Evolutionary conservation across 2,113 vertebrate genomes (phyloP), one percentile per base, ranked within the genome.

Genomic region (Myotis brandtii): DNA sequence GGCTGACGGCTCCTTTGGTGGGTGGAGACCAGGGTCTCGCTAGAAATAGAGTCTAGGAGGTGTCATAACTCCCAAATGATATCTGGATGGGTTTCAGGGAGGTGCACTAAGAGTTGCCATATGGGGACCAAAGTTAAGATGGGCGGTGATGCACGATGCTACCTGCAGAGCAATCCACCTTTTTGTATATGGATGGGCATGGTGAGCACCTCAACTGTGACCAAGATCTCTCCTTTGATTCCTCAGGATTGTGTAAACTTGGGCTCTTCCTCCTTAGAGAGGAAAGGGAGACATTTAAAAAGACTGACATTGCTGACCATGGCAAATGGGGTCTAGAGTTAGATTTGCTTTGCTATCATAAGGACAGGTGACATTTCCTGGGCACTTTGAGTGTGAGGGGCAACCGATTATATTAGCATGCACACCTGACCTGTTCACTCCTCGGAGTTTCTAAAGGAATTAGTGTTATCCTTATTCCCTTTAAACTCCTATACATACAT

Each of bases 361-460:
- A 87, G 50, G 21, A 91, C 69, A 66, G 40, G 1, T 37, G 67
- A 54, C 40, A 52, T 92, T 83, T 86, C 66, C 8, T 80, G 12
- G 32, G 21, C 25, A 66, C 21, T 67, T 66, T 23, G 21, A 87
- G 7, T 16, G 32, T 87, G 62, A 73, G 40, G 30, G 66, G 52
- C 21, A 70, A 66, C 18, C 62, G 56, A 81, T 77, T 43, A 32
- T 23, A 54, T 59, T 48, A 79, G 30, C 16, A 34, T 11, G 17
- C 17, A 79, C 3, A 52, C 30, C 20, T 89, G 69, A 4, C 21
- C 30, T 30, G 16, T 77, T 88, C 88, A 81, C 30, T 64, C 52
- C 32, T 77, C 54, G n/a, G 59, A 75, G 32, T 87, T 88, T 93
- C 59, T 77, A 73, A 82, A 80, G 50, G 43, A 40, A 80, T 81